Evolutionary conservation across 1,140 invertebrate species (phyloP), one percentile per base, ranked within the genome.

Genomic region (Zaprionus vittiger): DNA sequence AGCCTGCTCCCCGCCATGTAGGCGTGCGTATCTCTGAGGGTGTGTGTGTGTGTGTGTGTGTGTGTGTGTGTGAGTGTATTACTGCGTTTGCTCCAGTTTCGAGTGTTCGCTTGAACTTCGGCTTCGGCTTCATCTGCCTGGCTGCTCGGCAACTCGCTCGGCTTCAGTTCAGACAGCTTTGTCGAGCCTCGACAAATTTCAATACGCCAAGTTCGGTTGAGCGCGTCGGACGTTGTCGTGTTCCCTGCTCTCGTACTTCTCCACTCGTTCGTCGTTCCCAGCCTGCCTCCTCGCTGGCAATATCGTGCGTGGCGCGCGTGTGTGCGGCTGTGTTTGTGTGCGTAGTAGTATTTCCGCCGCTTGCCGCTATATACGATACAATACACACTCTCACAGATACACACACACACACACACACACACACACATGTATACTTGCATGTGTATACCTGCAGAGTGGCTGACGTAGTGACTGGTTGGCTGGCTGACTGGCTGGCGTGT

Each of bases 201-300:
- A 92, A 91, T 92, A 92, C 86, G 81, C 80, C 89, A 89, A 83
- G 80, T 92, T 92, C 84, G 79, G 82, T 81, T 82, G 91, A 92
- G 87, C 91, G 91, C 87, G 79, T 85, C 84, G 84, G 91, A 92
- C 81, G 82, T 85, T 85, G 55, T 80, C 73, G 81, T 69, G 74
- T 75, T 75, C 55, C 76, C 78, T 75, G 63, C 68, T 71, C 66
- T 47, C 41, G 41, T 47, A 14, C 37, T 15, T 5, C 14, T 12
- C 34, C 6, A 6, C 12, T 61, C 59, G 64, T 70, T 70, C 64
- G 54, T 79, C 56, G 61, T 71, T 44, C 15, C 41, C 49, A 44
- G 57, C 55, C 41, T 17, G 15, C 41, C 41, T 17, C 6, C n/a
- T 20, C 6, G 41, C 41, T 47, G 41, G 41, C 56, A 83, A 65